phyloP scores from a whole-genome alignment of 2,888 invertebrate species.

The Philhelius pedissequus region DNA sequence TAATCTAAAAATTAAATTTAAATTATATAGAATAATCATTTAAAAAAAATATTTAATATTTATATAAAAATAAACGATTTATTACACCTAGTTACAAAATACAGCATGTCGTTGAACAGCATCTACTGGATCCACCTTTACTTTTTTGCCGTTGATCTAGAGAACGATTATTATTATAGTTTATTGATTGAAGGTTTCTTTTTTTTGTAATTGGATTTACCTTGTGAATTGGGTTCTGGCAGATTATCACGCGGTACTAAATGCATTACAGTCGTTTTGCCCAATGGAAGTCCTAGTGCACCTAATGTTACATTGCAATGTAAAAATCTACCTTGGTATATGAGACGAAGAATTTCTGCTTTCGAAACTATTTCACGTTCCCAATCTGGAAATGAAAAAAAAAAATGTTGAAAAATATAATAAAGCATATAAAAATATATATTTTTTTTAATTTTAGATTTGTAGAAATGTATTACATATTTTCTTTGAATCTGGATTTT shows the following conservation, averaged over 20 bases:
- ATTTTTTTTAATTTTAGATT: too few species aligned
- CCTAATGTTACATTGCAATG: conserved; percentile 99
- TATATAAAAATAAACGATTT: conserved; percentile 64
- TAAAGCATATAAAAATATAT: background rate
- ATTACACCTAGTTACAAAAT: conserved; percentile 87
- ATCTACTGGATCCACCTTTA: conserved; percentile 96
- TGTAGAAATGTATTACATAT: too few species aligned
- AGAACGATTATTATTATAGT: conserved; percentile 71
- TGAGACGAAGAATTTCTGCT: conserved; percentile 98
- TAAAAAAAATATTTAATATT: conserved; percentile 50
- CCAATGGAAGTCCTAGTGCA: conserved; percentile 96
- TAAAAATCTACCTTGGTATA: conserved; percentile 99
- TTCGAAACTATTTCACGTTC: conserved; percentile 95
- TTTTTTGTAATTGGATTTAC: conserved; percentile 79
- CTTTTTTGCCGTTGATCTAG: conserved; percentile 97
- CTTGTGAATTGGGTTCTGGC: conserved; percentile 99
- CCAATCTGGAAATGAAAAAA: conserved; percentile 89
- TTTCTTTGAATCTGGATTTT: too few species aligned
- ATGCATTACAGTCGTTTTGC: conserved; percentile 99
- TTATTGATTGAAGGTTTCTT: background rate
- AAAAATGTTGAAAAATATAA: background rate
- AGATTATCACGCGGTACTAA: conserved; percentile 99
- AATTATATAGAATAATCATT: conserved; percentile 51
- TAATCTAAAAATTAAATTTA: conserved; percentile 47
- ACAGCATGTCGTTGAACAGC: conserved; percentile 95